Percentiles rank a stretch among this genome's conserved stretches.
These are phyloP conservation scores for Panzeria rudis DNA, from an alignment of 2,888 invertebrate species.

Conservation along the genomic window DNA sequence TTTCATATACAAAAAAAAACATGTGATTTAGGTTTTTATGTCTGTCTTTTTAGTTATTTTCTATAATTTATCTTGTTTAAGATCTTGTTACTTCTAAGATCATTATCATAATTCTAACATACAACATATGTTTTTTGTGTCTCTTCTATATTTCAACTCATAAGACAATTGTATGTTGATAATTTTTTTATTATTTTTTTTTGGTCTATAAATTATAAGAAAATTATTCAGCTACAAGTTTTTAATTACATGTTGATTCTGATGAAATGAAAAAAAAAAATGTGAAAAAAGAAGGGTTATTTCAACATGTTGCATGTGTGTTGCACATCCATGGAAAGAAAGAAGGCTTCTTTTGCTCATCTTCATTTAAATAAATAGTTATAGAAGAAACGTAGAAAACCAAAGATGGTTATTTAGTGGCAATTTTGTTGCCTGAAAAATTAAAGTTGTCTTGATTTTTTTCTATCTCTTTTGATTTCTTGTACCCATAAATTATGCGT, in stretches of 20 bases:
- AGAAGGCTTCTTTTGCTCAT: not conserved
- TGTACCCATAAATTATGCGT: constrained; percentile 80
- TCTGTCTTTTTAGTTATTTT: constrained; percentile 12
- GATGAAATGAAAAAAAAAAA: constrained; percentile 11
- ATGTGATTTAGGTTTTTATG: constrained; percentile 44
- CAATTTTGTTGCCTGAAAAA: constrained; percentile 74
- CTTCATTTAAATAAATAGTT: constrained; percentile 31
- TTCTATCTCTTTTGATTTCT: constrained; percentile 32
- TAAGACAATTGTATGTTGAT: constrained; percentile 25
- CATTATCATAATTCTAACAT: constrained; percentile 69
- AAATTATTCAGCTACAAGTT: constrained; percentile 54
- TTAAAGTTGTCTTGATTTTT: constrained; percentile 72
- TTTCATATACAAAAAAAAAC: constrained; percentile 19
- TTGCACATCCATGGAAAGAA: not conserved
- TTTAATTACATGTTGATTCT: constrained; percentile 67
- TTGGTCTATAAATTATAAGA: constrained; percentile 58
- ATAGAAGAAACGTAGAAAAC: constrained; percentile 6
- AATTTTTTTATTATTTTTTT: constrained; percentile 1
- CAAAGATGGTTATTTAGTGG: constrained; percentile 21
- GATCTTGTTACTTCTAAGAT: constrained; percentile 68
- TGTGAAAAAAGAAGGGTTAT: constrained; percentile 38
- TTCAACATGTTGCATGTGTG: constrained; percentile 52
- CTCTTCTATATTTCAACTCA: not conserved
- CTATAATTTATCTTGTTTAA: constrained; percentile 64
- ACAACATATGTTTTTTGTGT: constrained; percentile 30